phyloP scores from a whole-genome alignment of 2,797 vertebrate genomes.

The Macropus fuliginosus region DNA sequence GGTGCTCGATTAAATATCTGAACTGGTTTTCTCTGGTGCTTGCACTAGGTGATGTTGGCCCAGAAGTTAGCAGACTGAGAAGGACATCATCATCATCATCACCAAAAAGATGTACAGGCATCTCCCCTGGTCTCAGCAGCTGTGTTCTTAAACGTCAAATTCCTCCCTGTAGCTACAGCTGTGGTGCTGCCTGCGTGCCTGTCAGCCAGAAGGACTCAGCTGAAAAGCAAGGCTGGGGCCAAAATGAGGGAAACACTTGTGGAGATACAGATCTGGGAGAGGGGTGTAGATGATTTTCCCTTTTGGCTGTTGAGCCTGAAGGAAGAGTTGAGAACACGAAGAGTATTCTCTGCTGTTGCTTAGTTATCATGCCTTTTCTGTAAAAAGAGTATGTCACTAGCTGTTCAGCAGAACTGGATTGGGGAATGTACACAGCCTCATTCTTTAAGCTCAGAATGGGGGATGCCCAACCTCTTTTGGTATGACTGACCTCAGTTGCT shows the following conservation, averaged over 20 bases:
- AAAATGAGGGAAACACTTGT: background rate
- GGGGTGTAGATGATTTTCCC: background rate
- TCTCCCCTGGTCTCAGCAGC: background rate
- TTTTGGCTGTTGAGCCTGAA: background rate
- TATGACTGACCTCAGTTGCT: background rate
- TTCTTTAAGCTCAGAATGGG: background rate
- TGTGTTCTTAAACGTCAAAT: background rate
- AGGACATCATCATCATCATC: background rate
- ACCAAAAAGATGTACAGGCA: background rate
- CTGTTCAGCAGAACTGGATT: background rate
- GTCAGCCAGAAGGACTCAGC: background rate
- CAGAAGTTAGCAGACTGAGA: background rate
- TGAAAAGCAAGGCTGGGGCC: background rate
- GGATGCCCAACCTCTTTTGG: background rate
- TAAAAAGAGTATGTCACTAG: background rate
- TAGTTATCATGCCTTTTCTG: background rate
- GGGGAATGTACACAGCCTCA: background rate
- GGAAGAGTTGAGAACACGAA: background rate
- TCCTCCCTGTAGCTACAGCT: background rate
- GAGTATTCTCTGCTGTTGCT: background rate
- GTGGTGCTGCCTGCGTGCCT: background rate
- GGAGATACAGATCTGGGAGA: background rate
- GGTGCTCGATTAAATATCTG: background rate
- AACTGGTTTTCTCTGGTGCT: background rate
- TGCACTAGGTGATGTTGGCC: background rate